Evolutionary conservation across 2,113 vertebrate genomes (phyloP).

Genomic region (Sterrhoptilus dennistouni): DNA sequence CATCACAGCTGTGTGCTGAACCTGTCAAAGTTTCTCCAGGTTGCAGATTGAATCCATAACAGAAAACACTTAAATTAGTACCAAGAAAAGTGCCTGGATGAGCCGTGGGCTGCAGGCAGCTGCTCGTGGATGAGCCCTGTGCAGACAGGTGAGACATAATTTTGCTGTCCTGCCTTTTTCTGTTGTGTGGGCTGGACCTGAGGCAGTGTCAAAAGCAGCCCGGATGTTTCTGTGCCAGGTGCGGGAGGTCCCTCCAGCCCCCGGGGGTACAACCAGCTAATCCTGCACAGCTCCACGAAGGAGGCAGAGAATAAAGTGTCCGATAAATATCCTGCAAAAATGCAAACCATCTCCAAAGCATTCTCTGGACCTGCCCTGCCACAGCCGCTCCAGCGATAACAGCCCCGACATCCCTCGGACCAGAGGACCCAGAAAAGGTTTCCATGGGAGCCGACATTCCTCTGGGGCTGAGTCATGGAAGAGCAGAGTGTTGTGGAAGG

Average conservation of each 20-base stretch:
- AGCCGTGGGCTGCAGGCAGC: background rate
- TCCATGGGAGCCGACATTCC: slow-evolving; percentile 89
- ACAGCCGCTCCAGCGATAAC: slow-evolving; percentile 27
- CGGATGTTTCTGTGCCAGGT: background rate
- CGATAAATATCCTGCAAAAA: background rate
- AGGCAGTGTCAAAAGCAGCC: background rate
- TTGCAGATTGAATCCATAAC: background rate
- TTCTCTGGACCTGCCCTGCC: slow-evolving; percentile 31
- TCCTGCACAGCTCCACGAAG: background rate
- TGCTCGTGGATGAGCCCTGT: background rate
- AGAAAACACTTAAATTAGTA: background rate
- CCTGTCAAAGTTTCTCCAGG: background rate
- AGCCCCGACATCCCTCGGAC: slow-evolving; percentile 39
- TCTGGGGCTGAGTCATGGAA: slow-evolving; percentile 79
- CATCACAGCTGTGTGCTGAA: background rate
- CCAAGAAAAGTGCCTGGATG: background rate
- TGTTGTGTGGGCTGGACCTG: background rate
- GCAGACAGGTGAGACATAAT: background rate
- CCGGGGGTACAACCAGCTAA: background rate
- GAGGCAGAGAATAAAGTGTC: background rate
- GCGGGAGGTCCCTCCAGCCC: background rate
- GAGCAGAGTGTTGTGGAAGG: slow-evolving; percentile 64
- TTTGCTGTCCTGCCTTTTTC: background rate
- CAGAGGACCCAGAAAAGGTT: slow-evolving; percentile 73
- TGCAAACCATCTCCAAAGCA: background rate